Base-by-base conservation (phyloP, 2,113 vertebrate genomes). In the Sebastes schlegelii region DNA sequence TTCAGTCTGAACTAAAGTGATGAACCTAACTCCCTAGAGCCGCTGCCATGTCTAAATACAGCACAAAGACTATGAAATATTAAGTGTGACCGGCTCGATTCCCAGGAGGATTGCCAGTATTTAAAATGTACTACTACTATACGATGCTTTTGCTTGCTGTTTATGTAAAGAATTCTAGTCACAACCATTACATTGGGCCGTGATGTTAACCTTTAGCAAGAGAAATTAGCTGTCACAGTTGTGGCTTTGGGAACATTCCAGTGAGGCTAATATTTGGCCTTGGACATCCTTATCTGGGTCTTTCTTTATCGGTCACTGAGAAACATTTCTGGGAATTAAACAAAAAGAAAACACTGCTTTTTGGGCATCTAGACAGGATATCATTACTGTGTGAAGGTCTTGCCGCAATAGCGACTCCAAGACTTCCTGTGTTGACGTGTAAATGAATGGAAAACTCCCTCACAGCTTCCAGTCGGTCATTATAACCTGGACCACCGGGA, bases 201-300 rank as follows among this genome's bases (percentile, higher is more conserved):
- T 34, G 8, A 74, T 48, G 23, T 85, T 58, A 73, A 79, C 72
- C 55, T 83, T 90, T 65, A 52, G 48, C 4, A 26, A 74, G 60
- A 76, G 12, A 68, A 68, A 74, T 71, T 52, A 23, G 42, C 54
- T n/a, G 42, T 80, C 63, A 67, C 6, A 62, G 52, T n/a, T 76
- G 19, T 52, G 74, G 19, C 57, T 63, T 70, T 4, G 8, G 58
- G 71, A 85, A 89, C 83, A 92, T 90, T 87, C 62, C 79, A 87
- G 8, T 17, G 9, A 84, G 77, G 51, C 11, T 75, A 34, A 34
- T 34, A 81, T 92, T 82, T 84, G 70, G 67, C 84, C 74, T 87
- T 77, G 82, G n/a, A 82, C 49, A 17, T 57, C 57, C 23, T 84
- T 82, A 88, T 87, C 77, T 54, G 45, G 17, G 9, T 42, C 21